phyloP scores from a whole-genome alignment of 2,888 invertebrate genomes.

The Sphaeridia pumilis region DNA sequence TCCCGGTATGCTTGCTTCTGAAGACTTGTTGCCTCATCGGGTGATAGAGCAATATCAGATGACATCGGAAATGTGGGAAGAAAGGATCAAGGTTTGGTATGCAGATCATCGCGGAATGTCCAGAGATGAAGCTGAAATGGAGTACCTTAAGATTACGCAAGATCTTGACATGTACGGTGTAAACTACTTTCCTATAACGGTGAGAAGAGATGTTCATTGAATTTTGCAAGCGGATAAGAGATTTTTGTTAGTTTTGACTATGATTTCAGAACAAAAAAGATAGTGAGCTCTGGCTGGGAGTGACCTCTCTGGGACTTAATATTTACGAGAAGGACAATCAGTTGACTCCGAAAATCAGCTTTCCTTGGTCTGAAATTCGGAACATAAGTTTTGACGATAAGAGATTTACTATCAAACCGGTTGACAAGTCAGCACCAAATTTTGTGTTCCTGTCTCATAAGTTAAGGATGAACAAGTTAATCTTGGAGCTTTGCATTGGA shows the following conservation, averaged over 20 bases:
- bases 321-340: conserved; percentile 93
- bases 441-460: conserved; percentile 94
- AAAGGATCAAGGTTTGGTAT: conserved; percentile 94
- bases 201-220: conserved; percentile 47
- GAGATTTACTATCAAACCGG: conserved; percentile 92
- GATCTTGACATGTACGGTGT: conserved; percentile 97
- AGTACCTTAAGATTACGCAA: conserved; percentile 95
- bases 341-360: conserved; percentile 87
- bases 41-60: conserved; percentile 99
- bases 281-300: conserved; percentile 85
- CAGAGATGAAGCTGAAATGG: conserved; percentile 96
- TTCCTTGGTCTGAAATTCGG: conserved; percentile 97
- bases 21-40: conserved; percentile 81
- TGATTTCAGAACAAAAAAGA: conserved; percentile 78
- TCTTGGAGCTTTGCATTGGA: conserved; percentile 92
- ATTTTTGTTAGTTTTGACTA: too few species aligned
- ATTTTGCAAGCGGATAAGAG: too few species aligned
- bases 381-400: conserved; percentile 97
- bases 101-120: conserved; percentile 95
- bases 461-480: conserved; percentile 86
- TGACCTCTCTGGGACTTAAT: conserved; percentile 84
- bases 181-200: conserved; percentile 86
- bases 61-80: conserved; percentile 99
- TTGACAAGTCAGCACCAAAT: conserved; percentile 85
- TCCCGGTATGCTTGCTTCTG: conserved; percentile 82